Percentiles rank a stretch among this genome's conserved stretches.
Evolutionary conservation across 1,140 invertebrate species (phyloP).

Genomic region (Brachionus rotundiformis): DNA sequence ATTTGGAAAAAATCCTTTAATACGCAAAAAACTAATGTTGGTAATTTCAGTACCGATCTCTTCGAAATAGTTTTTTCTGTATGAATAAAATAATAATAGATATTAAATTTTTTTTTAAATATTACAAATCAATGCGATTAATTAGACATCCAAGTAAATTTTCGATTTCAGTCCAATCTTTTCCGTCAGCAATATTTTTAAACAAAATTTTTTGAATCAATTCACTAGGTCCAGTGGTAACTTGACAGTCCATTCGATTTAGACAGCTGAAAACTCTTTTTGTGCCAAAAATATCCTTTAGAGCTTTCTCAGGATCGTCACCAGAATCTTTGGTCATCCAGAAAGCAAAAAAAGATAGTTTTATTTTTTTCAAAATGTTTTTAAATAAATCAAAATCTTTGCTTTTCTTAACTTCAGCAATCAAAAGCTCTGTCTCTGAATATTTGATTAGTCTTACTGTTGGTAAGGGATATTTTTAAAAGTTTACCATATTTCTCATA

Average conservation of each 20-base stretch:
- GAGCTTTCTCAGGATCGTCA: not conserved
- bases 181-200: not conserved
- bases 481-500: conserved; percentile 26
- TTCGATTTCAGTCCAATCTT: not conserved
- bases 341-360: conserved; percentile 8
- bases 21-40: not conserved
- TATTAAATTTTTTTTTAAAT: not conserved
- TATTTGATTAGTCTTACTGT: not conserved
- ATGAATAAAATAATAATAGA: too few species aligned
- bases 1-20: conserved; percentile 36
- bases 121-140: conserved; percentile 7
- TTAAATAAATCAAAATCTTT: conserved; percentile 31
- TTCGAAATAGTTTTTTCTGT: not conserved
- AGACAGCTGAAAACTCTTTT: conserved; percentile 16
- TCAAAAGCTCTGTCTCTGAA: not conserved
- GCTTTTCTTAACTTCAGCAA: not conserved
- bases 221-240: not conserved
- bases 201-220: not conserved
- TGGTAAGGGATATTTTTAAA: not conserved
- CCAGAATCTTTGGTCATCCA: not conserved
- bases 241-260: not conserved
- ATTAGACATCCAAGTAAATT: not conserved
- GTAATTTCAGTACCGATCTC: not conserved
- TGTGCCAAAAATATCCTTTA: not conserved
- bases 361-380: not conserved